Evolutionary conservation across 2,113 vertebrate genomes (phyloP).

Genomic region (Coturnix japonica): DNA sequence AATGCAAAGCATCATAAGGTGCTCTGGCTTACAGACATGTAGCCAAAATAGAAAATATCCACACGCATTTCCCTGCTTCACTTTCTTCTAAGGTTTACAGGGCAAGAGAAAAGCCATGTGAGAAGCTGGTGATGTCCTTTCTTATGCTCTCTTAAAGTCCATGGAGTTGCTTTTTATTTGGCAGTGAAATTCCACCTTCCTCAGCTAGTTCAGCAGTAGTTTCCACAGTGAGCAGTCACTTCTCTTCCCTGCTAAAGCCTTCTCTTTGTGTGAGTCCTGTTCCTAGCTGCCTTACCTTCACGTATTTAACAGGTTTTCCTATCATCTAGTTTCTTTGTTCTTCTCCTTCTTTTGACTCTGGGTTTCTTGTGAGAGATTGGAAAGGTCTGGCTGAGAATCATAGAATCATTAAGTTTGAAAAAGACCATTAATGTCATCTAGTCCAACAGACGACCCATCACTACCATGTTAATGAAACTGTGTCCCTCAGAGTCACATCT

Average conservation of each 20-base stretch:
- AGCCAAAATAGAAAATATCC: background rate
- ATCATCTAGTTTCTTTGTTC: background rate
- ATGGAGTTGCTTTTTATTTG: background rate
- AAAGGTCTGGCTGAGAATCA: background rate
- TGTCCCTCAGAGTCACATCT: no score
- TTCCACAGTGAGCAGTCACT: background rate
- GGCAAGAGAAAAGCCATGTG: background rate
- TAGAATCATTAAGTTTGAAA: no score
- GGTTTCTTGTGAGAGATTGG: background rate
- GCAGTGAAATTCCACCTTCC: background rate
- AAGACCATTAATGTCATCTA: no score
- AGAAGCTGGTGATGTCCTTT: background rate
- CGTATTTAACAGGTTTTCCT: background rate
- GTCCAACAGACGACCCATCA: no score
- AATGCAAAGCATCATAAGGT: background rate
- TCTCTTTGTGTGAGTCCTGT: rapidly evolving
- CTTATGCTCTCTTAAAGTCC: background rate
- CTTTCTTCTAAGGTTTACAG: background rate
- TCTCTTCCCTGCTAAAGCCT: background rate
- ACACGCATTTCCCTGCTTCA: background rate
- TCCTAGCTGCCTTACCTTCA: background rate
- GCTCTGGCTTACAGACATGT: background rate
- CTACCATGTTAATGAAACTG: no score
- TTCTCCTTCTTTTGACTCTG: background rate
- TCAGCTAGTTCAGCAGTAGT: background rate